These are phyloP conservation scores for Zosterops hypoxanthus DNA, from an alignment of 2,113 vertebrate genomes.

Conservation along the genomic window DNA sequence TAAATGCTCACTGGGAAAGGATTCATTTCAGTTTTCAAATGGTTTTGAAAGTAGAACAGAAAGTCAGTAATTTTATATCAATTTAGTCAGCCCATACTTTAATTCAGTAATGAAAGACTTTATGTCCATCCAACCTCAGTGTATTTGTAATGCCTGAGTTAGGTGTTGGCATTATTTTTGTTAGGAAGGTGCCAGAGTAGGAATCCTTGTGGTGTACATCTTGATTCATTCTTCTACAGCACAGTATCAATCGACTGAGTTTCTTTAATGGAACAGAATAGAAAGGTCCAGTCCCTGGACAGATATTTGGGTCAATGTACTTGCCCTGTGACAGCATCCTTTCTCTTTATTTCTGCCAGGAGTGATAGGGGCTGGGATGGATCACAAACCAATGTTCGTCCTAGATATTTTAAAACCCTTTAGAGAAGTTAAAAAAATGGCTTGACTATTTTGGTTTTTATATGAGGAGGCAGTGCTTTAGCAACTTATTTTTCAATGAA, in stretches of 20 bases:
- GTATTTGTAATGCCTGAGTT: constrained; percentile 1
- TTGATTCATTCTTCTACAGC: neutral
- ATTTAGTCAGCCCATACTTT: constrained; percentile 51
- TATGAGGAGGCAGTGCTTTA: neutral
- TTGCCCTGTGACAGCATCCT: neutral
- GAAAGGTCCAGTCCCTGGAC: neutral
- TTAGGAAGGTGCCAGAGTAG: neutral
- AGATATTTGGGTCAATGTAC: neutral
- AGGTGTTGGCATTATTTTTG: neutral
- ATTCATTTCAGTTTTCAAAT: constrained; percentile 70
- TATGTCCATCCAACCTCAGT: neutral
- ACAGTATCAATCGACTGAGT: neutral
- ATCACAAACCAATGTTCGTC: neutral
- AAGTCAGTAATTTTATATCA: constrained; percentile 67
- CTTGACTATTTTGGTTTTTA: neutral
- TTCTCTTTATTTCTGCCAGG: neutral
- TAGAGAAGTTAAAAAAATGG: neutral
- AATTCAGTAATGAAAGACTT: constrained; percentile 59
- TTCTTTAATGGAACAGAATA: neutral
- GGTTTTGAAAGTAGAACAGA: constrained; percentile 72
- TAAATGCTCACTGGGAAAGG: constrained; percentile 58
- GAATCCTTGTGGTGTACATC: neutral
- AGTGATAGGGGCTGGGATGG: neutral
- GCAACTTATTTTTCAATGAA: neutral
- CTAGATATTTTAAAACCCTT: neutral